Conservation (phyloP, 2,888 invertebrate species). For the Macroteleia sp. region DNA sequence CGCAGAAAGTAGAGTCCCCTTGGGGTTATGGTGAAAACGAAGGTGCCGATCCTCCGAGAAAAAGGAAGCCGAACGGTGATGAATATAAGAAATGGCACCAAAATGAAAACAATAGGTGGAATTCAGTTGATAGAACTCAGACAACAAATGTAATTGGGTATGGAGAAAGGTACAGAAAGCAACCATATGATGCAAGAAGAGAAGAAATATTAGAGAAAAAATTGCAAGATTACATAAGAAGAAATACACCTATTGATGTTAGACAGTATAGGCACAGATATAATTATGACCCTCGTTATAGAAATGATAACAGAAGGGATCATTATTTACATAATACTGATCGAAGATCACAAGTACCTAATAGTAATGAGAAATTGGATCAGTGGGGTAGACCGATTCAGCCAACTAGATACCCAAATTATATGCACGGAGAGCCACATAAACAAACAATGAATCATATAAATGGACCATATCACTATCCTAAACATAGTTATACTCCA, state of each 20-base stretch:
- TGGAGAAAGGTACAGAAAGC: constrained; percentile 27
- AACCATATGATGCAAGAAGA: constrained; percentile 56
- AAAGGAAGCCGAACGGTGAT: constrained; percentile 10
- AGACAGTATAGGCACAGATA: constrained; percentile 21
- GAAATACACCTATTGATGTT: constrained; percentile 60
- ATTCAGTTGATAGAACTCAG: constrained; percentile 21
- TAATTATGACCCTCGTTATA: constrained; percentile 11
- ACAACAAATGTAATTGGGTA: constrained; percentile 34
- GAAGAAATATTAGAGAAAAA: constrained; percentile 46
- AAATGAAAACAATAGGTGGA: constrained; percentile 63
- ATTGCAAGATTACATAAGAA: constrained; percentile 60
- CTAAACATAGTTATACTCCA: no score
- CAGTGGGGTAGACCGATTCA: no score
- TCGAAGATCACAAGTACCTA: not conserved
- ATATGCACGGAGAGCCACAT: no score
- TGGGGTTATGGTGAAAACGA: constrained; percentile 79
- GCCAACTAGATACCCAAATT: no score
- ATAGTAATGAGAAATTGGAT: no score
- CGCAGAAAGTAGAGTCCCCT: constrained; percentile 47
- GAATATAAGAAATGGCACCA: constrained; percentile 53
- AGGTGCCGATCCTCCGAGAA: constrained; percentile 52
- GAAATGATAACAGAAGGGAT: not conserved
- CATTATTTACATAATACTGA: constrained; percentile 1
- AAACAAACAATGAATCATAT: no score
- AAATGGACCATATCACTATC: no score